A percentile compares a stretch with the other conserved stretches of the same genome.
Evolutionary conservation across 2,888 invertebrate species (phyloP).

Genomic region (Temnothorax ravouxi): DNA sequence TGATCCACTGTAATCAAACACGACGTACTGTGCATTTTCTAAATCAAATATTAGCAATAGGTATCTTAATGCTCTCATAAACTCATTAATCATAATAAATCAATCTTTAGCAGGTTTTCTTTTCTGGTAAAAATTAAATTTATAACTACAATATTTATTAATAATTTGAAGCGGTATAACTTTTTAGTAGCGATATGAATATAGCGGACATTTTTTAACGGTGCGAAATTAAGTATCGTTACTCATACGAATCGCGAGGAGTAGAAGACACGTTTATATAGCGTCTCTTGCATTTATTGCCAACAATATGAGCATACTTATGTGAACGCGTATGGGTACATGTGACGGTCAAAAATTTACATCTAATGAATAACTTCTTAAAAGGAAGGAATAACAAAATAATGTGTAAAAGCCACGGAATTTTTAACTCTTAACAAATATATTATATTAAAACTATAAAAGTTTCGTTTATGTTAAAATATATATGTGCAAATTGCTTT

Average conservation of each 20-base stretch:
- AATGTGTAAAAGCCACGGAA: neutral
- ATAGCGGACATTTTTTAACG: slow-evolving; percentile 14
- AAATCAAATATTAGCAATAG: neutral
- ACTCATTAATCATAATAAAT: neutral
- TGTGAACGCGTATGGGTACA: slow-evolving; percentile 20
- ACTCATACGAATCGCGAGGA: slow-evolving; percentile 5
- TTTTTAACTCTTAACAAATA: neutral
- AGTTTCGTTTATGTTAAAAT: neutral
- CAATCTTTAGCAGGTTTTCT: neutral
- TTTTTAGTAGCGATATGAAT: neutral
- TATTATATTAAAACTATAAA: slow-evolving; percentile 1
- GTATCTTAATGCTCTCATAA: neutral
- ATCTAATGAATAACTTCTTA: slow-evolving; percentile 9
- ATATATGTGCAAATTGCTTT: neutral
- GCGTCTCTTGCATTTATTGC: slow-evolving; percentile 42
- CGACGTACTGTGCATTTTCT: neutral
- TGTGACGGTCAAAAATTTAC: slow-evolving; percentile 54
- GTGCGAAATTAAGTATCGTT: slow-evolving; percentile 28
- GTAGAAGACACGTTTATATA: slow-evolving; percentile 45
- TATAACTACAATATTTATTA: neutral
- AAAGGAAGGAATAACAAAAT: neutral
- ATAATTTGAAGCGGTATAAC: neutral
- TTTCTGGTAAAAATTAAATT: neutral
- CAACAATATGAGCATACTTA: slow-evolving; percentile 54
- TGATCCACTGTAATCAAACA: slow-evolving; percentile 9